phyloP scores from a whole-genome alignment of 2,113 vertebrate species.

The Eulacestoma nigropectus region DNA sequence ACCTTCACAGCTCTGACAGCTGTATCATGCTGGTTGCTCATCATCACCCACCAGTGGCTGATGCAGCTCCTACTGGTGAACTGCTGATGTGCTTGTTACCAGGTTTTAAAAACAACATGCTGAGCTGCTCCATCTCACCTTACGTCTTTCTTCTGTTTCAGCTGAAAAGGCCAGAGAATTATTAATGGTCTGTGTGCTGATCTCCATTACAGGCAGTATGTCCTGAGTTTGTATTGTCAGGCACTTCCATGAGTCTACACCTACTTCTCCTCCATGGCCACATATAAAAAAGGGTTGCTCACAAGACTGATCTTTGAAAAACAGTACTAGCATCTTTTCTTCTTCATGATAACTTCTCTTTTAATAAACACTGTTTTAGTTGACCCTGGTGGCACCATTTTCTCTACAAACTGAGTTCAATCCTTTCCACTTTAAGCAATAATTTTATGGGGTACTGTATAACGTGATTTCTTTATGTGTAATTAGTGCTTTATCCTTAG shows the following conservation, averaged over 20 bases:
- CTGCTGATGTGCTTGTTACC: not conserved
- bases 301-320: not conserved
- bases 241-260: not conserved
- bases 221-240: not conserved
- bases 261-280: not conserved
- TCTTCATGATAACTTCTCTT: not conserved
- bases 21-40: not conserved
- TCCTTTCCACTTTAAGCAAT: not conserved
- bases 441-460: not conserved
- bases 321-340: not conserved
- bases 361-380: not conserved
- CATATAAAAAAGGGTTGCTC: not conserved
- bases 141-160: not conserved
- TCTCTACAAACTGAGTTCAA: not conserved
- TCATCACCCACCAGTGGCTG: not conserved
- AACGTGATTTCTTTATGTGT: not conserved
- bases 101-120: not conserved
- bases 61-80: not conserved
- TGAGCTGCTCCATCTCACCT: not conserved
- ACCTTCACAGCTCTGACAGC: not conserved
- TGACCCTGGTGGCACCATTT: not conserved
- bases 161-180: not conserved
- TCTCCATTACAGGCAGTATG: fast-evolving
- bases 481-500: not conserved
- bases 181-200: not conserved